Conservation (phyloP, 1,140 invertebrate genomes). For the Drosophila micromelanica region DNA sequence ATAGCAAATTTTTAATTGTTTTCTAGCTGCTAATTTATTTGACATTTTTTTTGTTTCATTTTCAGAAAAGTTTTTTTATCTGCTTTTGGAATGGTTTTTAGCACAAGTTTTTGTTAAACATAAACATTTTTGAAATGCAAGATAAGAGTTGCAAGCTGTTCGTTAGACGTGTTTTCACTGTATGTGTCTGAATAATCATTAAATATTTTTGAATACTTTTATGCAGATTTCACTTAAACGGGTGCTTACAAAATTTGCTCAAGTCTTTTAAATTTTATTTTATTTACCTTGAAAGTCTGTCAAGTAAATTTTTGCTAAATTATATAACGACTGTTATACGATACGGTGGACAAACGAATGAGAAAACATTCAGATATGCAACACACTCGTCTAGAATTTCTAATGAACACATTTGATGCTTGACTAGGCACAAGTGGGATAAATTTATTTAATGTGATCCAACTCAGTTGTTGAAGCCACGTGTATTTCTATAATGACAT, state of each 20-base stretch:
- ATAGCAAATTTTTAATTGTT: too few species aligned
- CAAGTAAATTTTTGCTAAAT: slow-evolving; percentile 20
- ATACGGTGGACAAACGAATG: slow-evolving; percentile 12
- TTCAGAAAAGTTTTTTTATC: too few species aligned
- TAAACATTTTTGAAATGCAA: too few species aligned
- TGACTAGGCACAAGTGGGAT: slow-evolving; percentile 8
- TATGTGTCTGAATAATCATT: too few species aligned
- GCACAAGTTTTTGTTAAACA: too few species aligned
- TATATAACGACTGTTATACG: slow-evolving; percentile 42
- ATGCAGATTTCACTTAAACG: background rate
- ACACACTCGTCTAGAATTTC: slow-evolving; percentile 24
- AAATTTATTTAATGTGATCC: slow-evolving; percentile 1
- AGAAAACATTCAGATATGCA: background rate
- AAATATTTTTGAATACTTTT: background rate
- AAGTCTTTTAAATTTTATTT: background rate
- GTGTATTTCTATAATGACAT: background rate
- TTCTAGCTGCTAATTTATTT: too few species aligned
- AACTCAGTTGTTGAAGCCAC: background rate
- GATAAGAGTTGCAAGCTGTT: too few species aligned
- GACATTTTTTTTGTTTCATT: background rate
- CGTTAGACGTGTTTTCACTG: too few species aligned
- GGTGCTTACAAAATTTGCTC: background rate
- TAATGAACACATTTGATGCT: background rate
- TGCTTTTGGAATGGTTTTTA: too few species aligned
- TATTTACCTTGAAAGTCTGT: slow-evolving; percentile 31